Evolutionary conservation across 2,888 invertebrate species (phyloP), one percentile per base, ranked within the genome.

Genomic region (Caradrina clavipalpis): DNA sequence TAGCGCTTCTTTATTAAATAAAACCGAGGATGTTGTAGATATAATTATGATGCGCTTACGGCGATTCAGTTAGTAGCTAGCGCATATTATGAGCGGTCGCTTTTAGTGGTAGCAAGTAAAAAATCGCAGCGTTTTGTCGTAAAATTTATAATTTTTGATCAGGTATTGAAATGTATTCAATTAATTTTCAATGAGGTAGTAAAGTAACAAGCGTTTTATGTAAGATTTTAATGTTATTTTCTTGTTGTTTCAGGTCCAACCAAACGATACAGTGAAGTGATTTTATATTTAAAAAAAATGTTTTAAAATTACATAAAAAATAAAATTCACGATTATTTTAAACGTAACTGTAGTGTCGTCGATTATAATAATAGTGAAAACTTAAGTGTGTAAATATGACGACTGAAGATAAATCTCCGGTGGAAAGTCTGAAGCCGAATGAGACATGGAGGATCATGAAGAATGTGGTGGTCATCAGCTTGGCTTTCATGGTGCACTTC

Each of bases 401-500:
- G 45, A 71, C 69, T 51, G 76, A 71, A 22, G 64, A 74, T 26
- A 88, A 86, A 65, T 51, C 66, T 1, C 75, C 80, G 4, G 78
- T 77, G 58, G 83, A 83, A 2, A 80, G 78, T 31, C 61, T 89
- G 19, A 86, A 88, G 70, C 88, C 92, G 1, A 81, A 69, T 7
- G 92, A 93, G 78, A 94, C 92, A 13, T 93, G 93, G 93, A 87
- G 94, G 63, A 96, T 96, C 56, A 70, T 93, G 82, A 96, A 96
- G 82, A 96, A 96, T 82, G 95, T 96, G 26, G 89, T 95, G 53
- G 81, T 96, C 67, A 93, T 97, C 82, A 97, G 97, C 72, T 57
- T 97, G 5, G 97, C 97, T 0, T 97, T 97, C 88, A 96, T 97
- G 93, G 96, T 97, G 81, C 96, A 97, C 22, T 97, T 97, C 87